These are phyloP conservation scores for Oligia latruncula DNA, from an alignment of 2,888 invertebrate genomes.

Conservation along the genomic window DNA sequence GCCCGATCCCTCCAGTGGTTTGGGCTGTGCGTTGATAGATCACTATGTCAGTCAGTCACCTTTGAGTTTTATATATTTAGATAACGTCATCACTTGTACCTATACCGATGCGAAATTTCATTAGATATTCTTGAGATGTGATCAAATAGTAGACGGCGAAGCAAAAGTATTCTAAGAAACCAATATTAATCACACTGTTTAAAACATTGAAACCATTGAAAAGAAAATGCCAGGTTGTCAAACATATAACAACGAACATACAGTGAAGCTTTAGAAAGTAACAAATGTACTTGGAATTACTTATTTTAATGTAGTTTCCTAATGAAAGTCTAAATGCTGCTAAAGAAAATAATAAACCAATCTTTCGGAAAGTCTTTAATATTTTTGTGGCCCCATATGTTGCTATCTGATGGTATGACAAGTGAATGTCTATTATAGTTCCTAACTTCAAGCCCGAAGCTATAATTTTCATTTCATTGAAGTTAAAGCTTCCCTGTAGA, in stretches of 20 bases:
- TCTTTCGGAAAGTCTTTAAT: neutral
- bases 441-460: no score
- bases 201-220: no score
- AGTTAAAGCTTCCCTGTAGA: neutral
- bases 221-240: neutral
- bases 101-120: neutral
- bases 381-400: neutral
- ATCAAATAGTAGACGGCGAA: neutral
- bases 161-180: neutral
- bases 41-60: no score
- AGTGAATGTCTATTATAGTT: neutral
- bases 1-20: no score
- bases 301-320: neutral
- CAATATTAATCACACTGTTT: neutral
- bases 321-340: neutral
- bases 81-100: constrained; percentile 14
- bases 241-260: neutral
- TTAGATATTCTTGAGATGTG: constrained; percentile 17
- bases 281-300: constrained; percentile 11
- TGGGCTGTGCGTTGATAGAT: no score
- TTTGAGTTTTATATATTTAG: no score
- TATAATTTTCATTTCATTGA: neutral
- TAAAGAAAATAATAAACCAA: neutral
- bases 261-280: constrained; percentile 3
- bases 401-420: neutral